Evolutionary conservation across 2,888 invertebrate species (phyloP).

Genomic region (Parnassius smintheus): DNA sequence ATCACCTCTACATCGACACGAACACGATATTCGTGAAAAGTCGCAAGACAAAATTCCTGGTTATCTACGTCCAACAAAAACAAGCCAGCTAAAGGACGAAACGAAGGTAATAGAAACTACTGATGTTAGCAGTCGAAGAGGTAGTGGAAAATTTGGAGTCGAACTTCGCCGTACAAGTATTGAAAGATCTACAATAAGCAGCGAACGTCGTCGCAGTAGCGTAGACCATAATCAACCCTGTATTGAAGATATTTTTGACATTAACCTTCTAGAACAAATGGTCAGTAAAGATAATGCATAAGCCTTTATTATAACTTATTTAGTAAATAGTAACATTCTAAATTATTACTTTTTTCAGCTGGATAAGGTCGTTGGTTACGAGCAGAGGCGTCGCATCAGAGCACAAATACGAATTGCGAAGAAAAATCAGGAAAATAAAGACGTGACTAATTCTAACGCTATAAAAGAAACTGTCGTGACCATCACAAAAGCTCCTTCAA

Average conservation of each 20-base stretch:
- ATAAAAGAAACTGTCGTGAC: constrained; percentile 45
- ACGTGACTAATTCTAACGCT: constrained; percentile 44
- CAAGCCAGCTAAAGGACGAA: constrained; percentile 66
- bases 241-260: constrained; percentile 87
- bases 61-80: constrained; percentile 63
- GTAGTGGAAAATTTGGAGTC: constrained; percentile 85
- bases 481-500: constrained; percentile 41
- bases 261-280: constrained; percentile 86
- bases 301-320: too few relatives aligned
- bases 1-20: constrained; percentile 44
- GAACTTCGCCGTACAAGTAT: constrained; percentile 82
- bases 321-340: too few relatives aligned
- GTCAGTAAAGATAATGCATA: constrained; percentile 63
- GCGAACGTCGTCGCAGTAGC: constrained; percentile 70
- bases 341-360: constrained; percentile 77
- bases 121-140: constrained; percentile 74
- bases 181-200: constrained; percentile 69
- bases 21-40: constrained; percentile 44
- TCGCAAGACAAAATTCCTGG: constrained; percentile 56
- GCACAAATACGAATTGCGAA: constrained; percentile 88
- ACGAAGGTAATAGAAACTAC: constrained; percentile 52
- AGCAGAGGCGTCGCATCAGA: constrained; percentile 87
- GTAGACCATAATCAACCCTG: constrained; percentile 75
- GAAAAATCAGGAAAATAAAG: constrained; percentile 75
- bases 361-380: constrained; percentile 88